Evolutionary conservation across 2,113 vertebrate species (phyloP), one percentile per base, ranked within the genome.

Genomic region (Lycocorax pyrrhopterus): DNA sequence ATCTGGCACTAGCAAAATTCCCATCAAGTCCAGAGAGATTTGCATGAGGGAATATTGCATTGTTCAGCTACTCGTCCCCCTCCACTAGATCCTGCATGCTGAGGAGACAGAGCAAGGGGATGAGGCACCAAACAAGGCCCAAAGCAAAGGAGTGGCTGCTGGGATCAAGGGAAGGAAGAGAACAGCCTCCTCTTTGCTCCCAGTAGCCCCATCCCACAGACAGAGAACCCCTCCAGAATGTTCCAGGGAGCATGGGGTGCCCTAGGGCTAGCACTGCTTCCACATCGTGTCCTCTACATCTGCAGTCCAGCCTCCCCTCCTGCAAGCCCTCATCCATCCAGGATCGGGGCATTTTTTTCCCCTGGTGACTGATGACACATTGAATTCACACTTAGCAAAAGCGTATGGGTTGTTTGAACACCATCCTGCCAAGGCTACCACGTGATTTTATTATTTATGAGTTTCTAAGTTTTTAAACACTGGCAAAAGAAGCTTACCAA

Each of bases 151-250:
- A 43, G 13, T 10, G 1, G 0, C 35, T 37, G 39, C 51, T 73
- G 47, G 27, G 17, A 46, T 22, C 5, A 39, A 39, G 6, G 5
- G 6, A 82, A 80, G 12, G 35, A 75, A 85, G 15, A 20, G 29
- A 59, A 46, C 9, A 64, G 58, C 46, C 46, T 64, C 18, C 32
- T 81, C 29, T 43, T n/a, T 22, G 7, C n/a, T 59, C 23, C n/a
- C 41, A 32, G 32, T 2, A 84, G 25, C 20, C 37, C 37, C 5
- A 5, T 16, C 25, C 32, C 39, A 16, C 37, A 74, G 30, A 32
- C 0, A 0, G 11, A 44, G 19, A 64, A 16, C 1, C 15, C 29
- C 19, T 18, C 9, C 9, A 35, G 32, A 80, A 16, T 4, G 2
- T 44, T 56, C 13, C 47, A 56, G 27, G 41, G 33, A 81, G 13